A percentile compares a stretch with the other conserved stretches of the same genome.
These are phyloP conservation scores for Synchiropus splendidus DNA, from an alignment of 2,113 vertebrate species.

Conservation along the genomic window DNA sequence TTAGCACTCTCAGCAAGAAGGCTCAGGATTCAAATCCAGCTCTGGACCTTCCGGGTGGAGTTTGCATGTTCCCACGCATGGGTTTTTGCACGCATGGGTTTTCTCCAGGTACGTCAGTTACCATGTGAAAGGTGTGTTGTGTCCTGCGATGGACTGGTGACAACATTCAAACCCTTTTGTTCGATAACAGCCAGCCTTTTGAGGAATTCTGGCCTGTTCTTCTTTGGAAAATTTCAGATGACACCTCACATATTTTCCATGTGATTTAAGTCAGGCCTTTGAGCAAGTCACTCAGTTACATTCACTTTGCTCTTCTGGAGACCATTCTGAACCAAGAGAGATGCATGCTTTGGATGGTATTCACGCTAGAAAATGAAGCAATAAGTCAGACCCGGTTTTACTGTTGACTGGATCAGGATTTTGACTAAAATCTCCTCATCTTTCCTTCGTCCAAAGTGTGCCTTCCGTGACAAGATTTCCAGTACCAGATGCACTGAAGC, in stretches of 20 bases:
- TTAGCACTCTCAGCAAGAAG: too few relatives aligned
- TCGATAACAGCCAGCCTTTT: not conserved
- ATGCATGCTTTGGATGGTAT: not conserved
- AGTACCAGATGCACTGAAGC: not conserved
- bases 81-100: too few relatives aligned
- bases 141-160: too few relatives aligned
- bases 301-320: slow-evolving; percentile 1
- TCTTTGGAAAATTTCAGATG: not conserved
- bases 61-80: too few relatives aligned
- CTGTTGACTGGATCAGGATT: not conserved
- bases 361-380: not conserved
- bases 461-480: not conserved
- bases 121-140: too few relatives aligned
- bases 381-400: not conserved
- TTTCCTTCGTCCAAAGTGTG: not conserved
- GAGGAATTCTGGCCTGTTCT: not conserved
- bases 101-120: too few relatives aligned
- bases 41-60: too few relatives aligned
- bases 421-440: not conserved
- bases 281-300: not conserved
- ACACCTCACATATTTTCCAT: slow-evolving; percentile 3
- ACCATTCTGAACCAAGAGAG: not conserved
- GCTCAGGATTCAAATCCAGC: too few relatives aligned
- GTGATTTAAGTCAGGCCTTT: not conserved
- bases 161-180: too few relatives aligned